Evolutionary conservation across 2,797 vertebrate species (phyloP), one percentile per base, ranked within the genome.

Genomic region (Emys orbicularis): DNA sequence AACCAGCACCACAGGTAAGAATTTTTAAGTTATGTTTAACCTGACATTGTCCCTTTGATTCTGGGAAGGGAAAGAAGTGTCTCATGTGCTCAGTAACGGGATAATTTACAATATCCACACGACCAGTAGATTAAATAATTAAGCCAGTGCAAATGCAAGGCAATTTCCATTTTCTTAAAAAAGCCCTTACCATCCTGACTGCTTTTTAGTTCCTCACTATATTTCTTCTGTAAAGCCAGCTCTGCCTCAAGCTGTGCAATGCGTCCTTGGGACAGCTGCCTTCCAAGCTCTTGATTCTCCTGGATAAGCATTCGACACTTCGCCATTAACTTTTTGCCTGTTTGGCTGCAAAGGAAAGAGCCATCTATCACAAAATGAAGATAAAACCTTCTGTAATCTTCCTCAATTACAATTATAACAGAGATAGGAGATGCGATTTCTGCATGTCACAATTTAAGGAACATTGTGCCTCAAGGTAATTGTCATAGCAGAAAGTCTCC

Each of bases 281-380:
- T 99, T 96, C 99, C 99, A 98, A 99, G 96, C 98, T 99, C 99
- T 98, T 99, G 99, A 98, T 99, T 99, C 98, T 99, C 99, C 98
- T 99, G 99, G 99, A 99, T 99, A 99, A 99, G 99, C 99, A 99
- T 99, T 98, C 99, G 99, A 98, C 99, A 99, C 98, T 99, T 99
- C 98, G 99, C 99, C 99, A 99, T 99, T 99, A 99, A 99, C 98
- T 99, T 99, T 99, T 99, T 99, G 98, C 99, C 99, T 96, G 99
- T 99, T 99, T 99, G 99, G 99, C 99, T 99, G 99, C 97, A 99
- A 99, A 99, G 99, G 99, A 99, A 99, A 99, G 99, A 99, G 99
- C 98, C 99, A 99, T 98, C 99, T 99, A 99, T 99, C 99, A 99
- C 99, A 99, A 98, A 98, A 98, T 98, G 99, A 99, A 99, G 96